Evolutionary conservation across 2,113 vertebrate genomes (phyloP), one percentile per base, ranked within the genome.

Genomic region (Piliocolobus tephrosceles): DNA sequence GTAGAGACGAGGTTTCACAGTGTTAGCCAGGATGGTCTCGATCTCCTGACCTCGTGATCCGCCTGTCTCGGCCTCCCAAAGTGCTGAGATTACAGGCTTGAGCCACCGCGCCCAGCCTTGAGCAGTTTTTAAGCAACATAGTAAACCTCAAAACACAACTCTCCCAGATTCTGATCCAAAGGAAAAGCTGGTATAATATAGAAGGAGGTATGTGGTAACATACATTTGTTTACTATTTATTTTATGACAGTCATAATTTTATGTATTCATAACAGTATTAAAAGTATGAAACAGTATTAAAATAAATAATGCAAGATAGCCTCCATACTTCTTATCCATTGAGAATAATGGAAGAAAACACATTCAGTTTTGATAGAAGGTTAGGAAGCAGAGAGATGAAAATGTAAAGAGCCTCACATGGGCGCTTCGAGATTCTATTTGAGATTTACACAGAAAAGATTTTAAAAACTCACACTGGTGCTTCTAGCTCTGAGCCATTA

Each of bases 311-410:
- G 72, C 0, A 81, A 57, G 43, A 58, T 17, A 90, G 7, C 20
- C 4, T 85, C 55, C 78, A 72, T 94, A 76, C 43, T 95, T 90
- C 57, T 72, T 40, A 58, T 3, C 43, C 50, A 58, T 10, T 73
- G 40, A 58, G n/a, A 95, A 61, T 50, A 91, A 68, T 0, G 45
- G 35, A 92, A 84, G 40, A 27, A 84, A 61, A 90, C 43, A 73
- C 45, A 93, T 88, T 88, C 38, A 18, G 25, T 84, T 90, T 64
- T 90, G 52, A 52, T 85, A 23, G 80, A 81, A 88, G 57, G 30
- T 68, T 90, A 96, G 91, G 66, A 72, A 88, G 73, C 58, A 95
- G 47, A 84, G 47, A 92, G 40, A 85, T 61, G 75, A 97, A 95
- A 70, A 79, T 92, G 75, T 55, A 81, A 76, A 72, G 4, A 10